A percentile compares a stretch with the other conserved stretches of the same genome.
These are phyloP conservation scores for Carassius auratus DNA, from an alignment of 2,113 vertebrate species.

Conservation along the genomic window DNA sequence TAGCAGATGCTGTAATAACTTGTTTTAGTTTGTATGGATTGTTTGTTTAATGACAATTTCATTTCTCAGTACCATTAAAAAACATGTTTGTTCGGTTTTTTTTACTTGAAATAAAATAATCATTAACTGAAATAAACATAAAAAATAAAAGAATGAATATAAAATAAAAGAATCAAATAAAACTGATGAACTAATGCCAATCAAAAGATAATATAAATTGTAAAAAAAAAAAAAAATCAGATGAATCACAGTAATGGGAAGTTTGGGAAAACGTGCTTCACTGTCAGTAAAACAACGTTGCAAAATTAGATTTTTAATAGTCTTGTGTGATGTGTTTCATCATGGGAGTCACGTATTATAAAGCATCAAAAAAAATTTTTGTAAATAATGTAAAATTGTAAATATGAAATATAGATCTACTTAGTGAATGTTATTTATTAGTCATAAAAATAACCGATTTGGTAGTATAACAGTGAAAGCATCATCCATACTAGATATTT, in stretches of 20 bases:
- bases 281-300: not conserved
- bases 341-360: not conserved
- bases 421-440: not conserved
- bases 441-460: not conserved
- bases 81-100: too few species aligned
- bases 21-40: too few species aligned
- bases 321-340: not conserved
- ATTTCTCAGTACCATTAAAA: too few species aligned
- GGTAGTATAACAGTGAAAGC: not conserved
- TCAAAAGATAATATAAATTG: not conserved
- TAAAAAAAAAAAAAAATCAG: not conserved
- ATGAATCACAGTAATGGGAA: not conserved
- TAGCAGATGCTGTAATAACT: too few species aligned
- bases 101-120: too few species aligned
- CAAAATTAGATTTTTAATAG: not conserved
- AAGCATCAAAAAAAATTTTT: not conserved
- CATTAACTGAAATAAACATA: too few species aligned
- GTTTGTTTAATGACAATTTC: too few species aligned
- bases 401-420: not conserved
- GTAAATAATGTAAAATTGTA: not conserved
- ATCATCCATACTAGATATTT: not conserved
- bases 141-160: too few species aligned
- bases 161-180: not conserved
- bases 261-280: not conserved
- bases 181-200: not conserved